Percentiles rank a stretch among this genome's conserved stretches.
Evolutionary conservation across 2,888 invertebrate species (phyloP).

Genomic region (Agrotis segetum): DNA sequence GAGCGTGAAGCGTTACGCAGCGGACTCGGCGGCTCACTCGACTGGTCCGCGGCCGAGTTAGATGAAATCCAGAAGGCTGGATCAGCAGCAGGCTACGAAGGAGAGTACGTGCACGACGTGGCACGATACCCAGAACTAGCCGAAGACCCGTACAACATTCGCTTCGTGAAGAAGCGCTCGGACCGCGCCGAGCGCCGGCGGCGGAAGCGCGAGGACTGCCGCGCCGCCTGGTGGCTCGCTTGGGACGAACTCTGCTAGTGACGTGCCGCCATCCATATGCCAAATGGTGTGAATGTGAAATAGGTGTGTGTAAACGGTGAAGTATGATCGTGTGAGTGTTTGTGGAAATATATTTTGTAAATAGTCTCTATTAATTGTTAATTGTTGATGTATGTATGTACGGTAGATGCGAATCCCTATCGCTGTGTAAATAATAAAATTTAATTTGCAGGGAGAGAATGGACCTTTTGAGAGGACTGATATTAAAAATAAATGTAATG

Average conservation of each 20-base stretch:
- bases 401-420: slow-evolving; percentile 91
- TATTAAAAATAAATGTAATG: slow-evolving; percentile 91
- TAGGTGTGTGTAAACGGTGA: slow-evolving; percentile 82
- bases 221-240: slow-evolving; percentile 88
- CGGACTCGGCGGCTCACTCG: slow-evolving; percentile 94
- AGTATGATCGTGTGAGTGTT: slow-evolving; percentile 81
- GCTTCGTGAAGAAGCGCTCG: slow-evolving; percentile 95
- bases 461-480: slow-evolving; percentile 91
- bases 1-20: slow-evolving; percentile 96
- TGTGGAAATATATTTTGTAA: slow-evolving; percentile 89
- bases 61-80: slow-evolving; percentile 97
- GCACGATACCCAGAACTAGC: slow-evolving; percentile 97
- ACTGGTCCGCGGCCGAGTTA: slow-evolving; percentile 97
- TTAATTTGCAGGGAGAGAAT: slow-evolving; percentile 91
- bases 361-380: slow-evolving; percentile 91
- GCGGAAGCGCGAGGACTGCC: slow-evolving; percentile 92
- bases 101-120: slow-evolving; percentile 97
- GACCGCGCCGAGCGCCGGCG: slow-evolving; percentile 94
- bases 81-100: slow-evolving; percentile 96
- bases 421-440: slow-evolving; percentile 90
- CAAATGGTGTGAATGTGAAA: slow-evolving; percentile 88
- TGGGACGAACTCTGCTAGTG: slow-evolving; percentile 87
- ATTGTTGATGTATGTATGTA: slow-evolving; percentile 91
- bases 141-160: slow-evolving; percentile 98
- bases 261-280: slow-evolving; percentile 89